These are phyloP conservation scores for Sebastes oblongus DNA, from an alignment of 2,797 vertebrate genomes.

Conservation along the genomic window DNA sequence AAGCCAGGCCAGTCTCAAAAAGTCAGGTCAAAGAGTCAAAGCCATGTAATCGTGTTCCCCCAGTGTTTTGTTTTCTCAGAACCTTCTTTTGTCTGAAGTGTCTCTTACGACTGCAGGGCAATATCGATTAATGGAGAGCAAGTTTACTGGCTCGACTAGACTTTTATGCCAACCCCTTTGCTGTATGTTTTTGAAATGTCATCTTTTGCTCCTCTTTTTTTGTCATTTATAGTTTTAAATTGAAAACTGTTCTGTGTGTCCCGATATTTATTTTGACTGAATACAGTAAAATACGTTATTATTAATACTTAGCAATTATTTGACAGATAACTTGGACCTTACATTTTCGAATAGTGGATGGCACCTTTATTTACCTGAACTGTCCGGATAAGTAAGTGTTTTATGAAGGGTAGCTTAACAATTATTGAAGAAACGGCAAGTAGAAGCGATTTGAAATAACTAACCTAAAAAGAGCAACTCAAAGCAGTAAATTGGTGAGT, in stretches of 20 bases:
- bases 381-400: not conserved
- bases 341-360: not conserved
- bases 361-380: not conserved
- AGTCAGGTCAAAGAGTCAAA: constrained; percentile 26
- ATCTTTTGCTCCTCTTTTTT: not conserved
- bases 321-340: not conserved
- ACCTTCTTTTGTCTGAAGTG: constrained; percentile 23
- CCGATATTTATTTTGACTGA: not conserved
- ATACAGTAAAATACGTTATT: not conserved
- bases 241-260: not conserved
- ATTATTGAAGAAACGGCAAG: not conserved
- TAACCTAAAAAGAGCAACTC: not conserved
- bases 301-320: not conserved
- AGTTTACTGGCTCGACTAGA: constrained; percentile 6
- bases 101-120: constrained; percentile 21
- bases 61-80: constrained; percentile 24
- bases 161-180: not conserved
- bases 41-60: constrained; percentile 22
- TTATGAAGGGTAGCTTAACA: not conserved
- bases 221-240: not conserved
- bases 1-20: constrained; percentile 12
- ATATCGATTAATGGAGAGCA: constrained; percentile 31
- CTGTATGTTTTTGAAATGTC: constrained; percentile 3
- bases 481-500: not conserved
- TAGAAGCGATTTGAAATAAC: not conserved